phyloP scores from a whole-genome alignment of 2,797 vertebrate genomes.

The Enteromius afrohamiltoni region DNA sequence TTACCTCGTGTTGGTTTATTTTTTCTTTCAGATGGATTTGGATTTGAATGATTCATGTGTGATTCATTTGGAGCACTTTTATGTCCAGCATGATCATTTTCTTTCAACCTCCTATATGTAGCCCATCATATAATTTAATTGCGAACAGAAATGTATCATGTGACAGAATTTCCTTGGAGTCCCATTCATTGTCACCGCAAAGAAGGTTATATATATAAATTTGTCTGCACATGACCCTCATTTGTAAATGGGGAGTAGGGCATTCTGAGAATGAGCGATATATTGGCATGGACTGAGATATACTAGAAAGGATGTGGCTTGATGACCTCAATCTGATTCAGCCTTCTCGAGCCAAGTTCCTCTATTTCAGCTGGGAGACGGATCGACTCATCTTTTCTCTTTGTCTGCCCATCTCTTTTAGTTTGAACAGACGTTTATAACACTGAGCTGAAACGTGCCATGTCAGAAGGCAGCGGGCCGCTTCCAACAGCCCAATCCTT shows the following conservation, averaged over 20 bases:
- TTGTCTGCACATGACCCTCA: not conserved
- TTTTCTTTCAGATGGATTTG: not conserved
- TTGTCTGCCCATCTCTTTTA: not conserved
- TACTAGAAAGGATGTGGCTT: not conserved
- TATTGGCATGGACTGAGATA: not conserved
- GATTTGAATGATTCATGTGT: not conserved
- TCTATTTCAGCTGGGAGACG: not conserved
- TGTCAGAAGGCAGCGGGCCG: conserved; percentile 13
- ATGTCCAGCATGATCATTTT: not conserved
- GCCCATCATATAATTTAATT: not conserved
- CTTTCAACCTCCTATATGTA: not conserved
- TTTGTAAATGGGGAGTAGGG: conserved; percentile 13
- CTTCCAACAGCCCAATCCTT: not conserved
- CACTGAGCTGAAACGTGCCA: not conserved
- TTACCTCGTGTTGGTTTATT: too few species aligned
- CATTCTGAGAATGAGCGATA: not conserved
- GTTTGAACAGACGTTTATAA: conserved; percentile 9
- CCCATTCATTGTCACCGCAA: not conserved
- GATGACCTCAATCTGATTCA: conserved; percentile 19
- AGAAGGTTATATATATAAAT: not conserved
- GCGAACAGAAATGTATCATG: not conserved
- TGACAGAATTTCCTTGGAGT: not conserved
- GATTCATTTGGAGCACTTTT: not conserved
- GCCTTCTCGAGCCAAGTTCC: not conserved
- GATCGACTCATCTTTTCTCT: not conserved